A percentile compares a stretch with the other conserved stretches of the same genome.
These are phyloP conservation scores for Pollenia amentaria DNA, from an alignment of 2,888 invertebrate genomes.

Conservation along the genomic window DNA sequence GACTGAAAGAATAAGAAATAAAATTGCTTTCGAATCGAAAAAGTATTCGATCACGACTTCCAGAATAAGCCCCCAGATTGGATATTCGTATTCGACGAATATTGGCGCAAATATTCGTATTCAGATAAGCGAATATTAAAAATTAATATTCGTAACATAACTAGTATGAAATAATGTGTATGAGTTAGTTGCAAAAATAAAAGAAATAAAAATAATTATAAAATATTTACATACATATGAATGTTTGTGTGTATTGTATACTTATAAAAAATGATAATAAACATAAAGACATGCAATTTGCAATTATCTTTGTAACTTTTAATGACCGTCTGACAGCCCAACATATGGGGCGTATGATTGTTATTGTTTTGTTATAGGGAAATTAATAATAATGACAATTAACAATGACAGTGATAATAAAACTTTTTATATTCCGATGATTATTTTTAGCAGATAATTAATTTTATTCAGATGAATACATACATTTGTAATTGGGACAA, in stretches of 20 bases:
- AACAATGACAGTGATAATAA: conserved; percentile 56
- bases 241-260: background rate
- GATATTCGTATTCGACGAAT: no score
- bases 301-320: conserved; percentile 47
- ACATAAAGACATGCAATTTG: conserved; percentile 21
- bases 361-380: conserved; percentile 32
- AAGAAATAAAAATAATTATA: conserved; percentile 26
- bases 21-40: no score
- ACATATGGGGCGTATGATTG: conserved; percentile 68
- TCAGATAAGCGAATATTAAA: no score
- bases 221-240: background rate
- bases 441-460: conserved; percentile 12
- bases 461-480: background rate
- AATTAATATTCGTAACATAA: no score
- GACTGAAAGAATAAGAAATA: no score
- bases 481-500: conserved; percentile 25
- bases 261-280: background rate
- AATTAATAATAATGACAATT: conserved; percentile 64
- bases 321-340: conserved; percentile 42
- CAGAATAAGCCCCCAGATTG: no score
- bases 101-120: no score
- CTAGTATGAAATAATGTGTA: background rate
- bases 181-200: conserved; percentile 1
- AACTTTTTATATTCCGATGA: background rate
- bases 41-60: no score